Conservation (phyloP, 2,113 vertebrate species). For the Ranitomeya imitator region DNA sequence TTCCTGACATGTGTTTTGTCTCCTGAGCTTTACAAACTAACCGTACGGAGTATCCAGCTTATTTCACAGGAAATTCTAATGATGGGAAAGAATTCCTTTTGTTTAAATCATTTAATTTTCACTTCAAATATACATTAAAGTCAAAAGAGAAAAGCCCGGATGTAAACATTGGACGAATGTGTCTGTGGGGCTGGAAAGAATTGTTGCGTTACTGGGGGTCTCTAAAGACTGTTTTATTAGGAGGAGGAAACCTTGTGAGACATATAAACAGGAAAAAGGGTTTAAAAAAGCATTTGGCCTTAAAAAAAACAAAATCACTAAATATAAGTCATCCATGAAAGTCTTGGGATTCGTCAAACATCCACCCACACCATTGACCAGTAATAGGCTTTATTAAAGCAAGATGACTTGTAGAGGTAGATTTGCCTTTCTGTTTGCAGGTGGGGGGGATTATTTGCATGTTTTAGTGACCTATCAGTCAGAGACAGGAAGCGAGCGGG, state of each 20-base stretch:
- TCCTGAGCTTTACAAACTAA: conserved; percentile 47
- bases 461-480: too few relatives aligned
- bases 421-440: too few relatives aligned
- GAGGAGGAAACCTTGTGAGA: neutral
- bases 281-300: neutral
- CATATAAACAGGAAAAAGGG: neutral
- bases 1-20: conserved; percentile 57
- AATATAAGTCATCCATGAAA: neutral
- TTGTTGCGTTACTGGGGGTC: neutral
- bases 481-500: too few relatives aligned
- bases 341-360: too few relatives aligned
- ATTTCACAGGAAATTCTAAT: conserved; percentile 53
- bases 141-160: neutral
- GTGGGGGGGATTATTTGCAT: too few relatives aligned
- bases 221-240: neutral
- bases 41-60: conserved; percentile 21
- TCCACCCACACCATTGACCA: too few relatives aligned
- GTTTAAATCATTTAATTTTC: conserved; percentile 56
- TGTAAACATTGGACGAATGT: conserved; percentile 22
- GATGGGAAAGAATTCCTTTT: conserved; percentile 57
- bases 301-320: neutral
- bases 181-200: neutral
- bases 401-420: too few relatives aligned
- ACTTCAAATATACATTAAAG: conserved; percentile 40
- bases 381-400: too few relatives aligned